phyloP scores from a whole-genome alignment of 2,888 invertebrate genomes.

The Yponomeuta malinellus region DNA sequence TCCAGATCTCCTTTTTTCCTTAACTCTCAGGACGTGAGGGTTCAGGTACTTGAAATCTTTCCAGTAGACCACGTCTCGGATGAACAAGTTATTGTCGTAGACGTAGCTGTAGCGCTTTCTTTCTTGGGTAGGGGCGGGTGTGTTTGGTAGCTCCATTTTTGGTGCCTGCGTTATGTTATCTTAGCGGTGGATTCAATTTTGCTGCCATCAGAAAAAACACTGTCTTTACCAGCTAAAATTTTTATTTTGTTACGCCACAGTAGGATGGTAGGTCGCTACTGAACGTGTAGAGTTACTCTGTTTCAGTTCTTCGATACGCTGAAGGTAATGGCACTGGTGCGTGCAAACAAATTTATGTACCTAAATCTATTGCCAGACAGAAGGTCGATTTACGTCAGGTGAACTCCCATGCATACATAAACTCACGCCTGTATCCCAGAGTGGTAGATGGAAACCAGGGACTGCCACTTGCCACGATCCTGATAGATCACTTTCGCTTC shows the following conservation, averaged over 20 bases:
- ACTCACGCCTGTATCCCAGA: no score
- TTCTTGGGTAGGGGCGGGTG: background rate
- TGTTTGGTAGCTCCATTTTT: background rate
- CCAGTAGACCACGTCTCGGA: slow-evolving; percentile 12
- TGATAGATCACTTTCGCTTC: no score
- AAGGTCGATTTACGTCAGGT: background rate
- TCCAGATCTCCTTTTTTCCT: slow-evolving; percentile 17
- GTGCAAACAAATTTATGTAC: background rate
- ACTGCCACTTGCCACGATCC: no score
- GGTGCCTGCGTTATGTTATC: background rate
- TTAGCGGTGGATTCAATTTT: no score
- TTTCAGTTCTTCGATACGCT: background rate
- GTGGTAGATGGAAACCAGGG: no score
- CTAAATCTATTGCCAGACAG: background rate
- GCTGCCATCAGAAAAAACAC: no score
- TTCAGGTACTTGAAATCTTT: slow-evolving; percentile 60
- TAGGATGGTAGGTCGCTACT: no score
- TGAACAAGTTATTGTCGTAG: background rate
- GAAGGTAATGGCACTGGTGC: background rate
- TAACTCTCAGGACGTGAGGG: slow-evolving; percentile 33
- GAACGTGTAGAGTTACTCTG: background rate
- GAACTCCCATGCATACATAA: no score
- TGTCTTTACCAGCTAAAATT: no score
- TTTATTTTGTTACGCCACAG: no score
- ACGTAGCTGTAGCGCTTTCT: background rate